phyloP scores from a whole-genome alignment of 2,888 invertebrate genomes.

The Spisula subtruncata region DNA sequence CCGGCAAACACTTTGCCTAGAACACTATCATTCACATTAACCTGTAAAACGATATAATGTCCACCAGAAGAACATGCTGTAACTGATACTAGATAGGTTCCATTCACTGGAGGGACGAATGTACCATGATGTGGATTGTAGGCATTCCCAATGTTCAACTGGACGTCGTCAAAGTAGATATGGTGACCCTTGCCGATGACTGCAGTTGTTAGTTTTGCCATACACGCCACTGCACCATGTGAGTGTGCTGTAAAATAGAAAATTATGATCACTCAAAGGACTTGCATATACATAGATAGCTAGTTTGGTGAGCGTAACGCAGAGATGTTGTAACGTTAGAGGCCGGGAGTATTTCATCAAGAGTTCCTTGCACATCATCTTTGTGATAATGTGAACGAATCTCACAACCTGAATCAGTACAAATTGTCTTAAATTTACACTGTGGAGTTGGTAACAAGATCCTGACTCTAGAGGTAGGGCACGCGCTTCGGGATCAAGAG shows the following conservation, averaged over 20 bases:
- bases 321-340: too few relatives aligned
- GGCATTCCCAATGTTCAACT: conserved; percentile 41
- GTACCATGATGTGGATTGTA: conserved; percentile 46
- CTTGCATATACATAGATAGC: too few relatives aligned
- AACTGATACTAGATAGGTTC: conserved; percentile 38
- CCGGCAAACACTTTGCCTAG: conserved; percentile 40
- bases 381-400: too few relatives aligned
- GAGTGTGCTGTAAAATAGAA: neutral
- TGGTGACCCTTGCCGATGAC: conserved; percentile 27
- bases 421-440: too few relatives aligned
- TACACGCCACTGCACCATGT: conserved; percentile 6
- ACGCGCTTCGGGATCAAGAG: too few relatives aligned
- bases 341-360: too few relatives aligned
- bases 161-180: conserved; percentile 46
- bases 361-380: too few relatives aligned
- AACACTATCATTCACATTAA: conserved; percentile 1
- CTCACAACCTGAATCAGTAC: too few relatives aligned
- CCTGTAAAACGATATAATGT: conserved; percentile 30
- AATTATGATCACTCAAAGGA: too few relatives aligned
- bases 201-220: conserved; percentile 28
- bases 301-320: too few relatives aligned
- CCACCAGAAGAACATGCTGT: conserved; percentile 30
- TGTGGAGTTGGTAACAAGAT: too few relatives aligned
- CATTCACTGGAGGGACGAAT: conserved; percentile 47
- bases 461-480: too few relatives aligned